Evolutionary conservation across 2,888 invertebrate species (phyloP), one percentile per base, ranked within the genome.

Genomic region (Molorchus minor): DNA sequence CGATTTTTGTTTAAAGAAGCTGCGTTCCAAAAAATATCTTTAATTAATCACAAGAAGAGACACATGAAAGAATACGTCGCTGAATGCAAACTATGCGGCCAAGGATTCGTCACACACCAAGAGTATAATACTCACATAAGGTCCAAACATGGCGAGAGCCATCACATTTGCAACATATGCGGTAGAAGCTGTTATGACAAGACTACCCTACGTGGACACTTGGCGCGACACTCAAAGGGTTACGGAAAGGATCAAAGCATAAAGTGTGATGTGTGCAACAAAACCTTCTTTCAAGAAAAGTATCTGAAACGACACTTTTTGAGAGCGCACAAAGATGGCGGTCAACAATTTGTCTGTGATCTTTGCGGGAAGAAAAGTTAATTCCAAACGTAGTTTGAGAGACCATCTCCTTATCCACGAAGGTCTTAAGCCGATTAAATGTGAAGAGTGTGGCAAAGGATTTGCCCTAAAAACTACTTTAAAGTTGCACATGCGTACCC

Each of bases 1-100:
- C 65, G 79, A 84, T 0, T 76, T 84, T 0, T 87, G 87, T 61
- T 83, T 84, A 0, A 85, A 85, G 66, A 83, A 83, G 44, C 83
- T 86, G 62, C 64, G 63, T 62, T 64, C 70, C n/a, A 33, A n/a
- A n/a, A 12, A n/a, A n/a, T 70, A 12, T 71, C 72, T 2, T 67
- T 67, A 40, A 84, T 84, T 41, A 81, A 84, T 0, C 85, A 85
- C 63, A 82, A 83, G 80, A 73, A 81, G 1, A 82, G 82, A 52
- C 85, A 85, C 59, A 82, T 82, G 17, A 84, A 83, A 0, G 83
- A 84, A 21, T 84, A 82, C 64, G 82, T 82, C 10, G 68, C 65
- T 5, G 64, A 63, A 41, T 86, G 86, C 43, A 63, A 69, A 36
- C 46, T 69, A 15, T 87, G 87, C 43, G 65, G 62, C 7, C 56